Percentiles rank a stretch among this genome's conserved stretches.
These are phyloP conservation scores for Wasmannia auropunctata DNA, from an alignment of 1,140 invertebrate genomes.

Conservation along the genomic window DNA sequence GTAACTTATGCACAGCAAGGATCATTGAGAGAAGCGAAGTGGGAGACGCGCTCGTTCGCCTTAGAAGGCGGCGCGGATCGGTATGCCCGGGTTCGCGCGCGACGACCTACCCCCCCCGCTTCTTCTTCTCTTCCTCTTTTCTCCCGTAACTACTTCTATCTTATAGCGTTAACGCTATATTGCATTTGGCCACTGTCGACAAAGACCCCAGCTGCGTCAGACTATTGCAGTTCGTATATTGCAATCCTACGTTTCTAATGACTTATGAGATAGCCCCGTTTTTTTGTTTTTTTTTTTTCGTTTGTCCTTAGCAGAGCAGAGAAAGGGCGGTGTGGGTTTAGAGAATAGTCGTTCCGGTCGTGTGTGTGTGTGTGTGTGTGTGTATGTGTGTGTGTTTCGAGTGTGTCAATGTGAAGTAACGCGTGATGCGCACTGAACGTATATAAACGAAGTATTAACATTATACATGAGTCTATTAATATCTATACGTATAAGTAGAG, in stretches of 20 bases:
- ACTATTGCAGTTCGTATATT: conserved; percentile 81
- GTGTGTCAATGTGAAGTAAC: conserved; percentile 69
- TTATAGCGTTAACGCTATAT: conserved; percentile 54
- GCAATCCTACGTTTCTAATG: conserved; percentile 78
- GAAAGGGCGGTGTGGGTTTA: conserved; percentile 66
- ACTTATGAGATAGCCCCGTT: conserved; percentile 77
- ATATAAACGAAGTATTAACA: conserved; percentile 77
- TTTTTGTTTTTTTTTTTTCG: too few species aligned
- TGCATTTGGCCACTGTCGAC: conserved; percentile 71
- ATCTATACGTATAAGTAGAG: conserved; percentile 77
- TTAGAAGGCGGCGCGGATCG: conserved; percentile 17
- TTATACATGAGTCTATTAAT: conserved; percentile 75
- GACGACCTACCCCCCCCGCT: conserved; percentile 58
- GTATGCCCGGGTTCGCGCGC: conserved; percentile 20
- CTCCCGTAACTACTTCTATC: conserved; percentile 29
- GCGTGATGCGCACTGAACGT: conserved; percentile 67
- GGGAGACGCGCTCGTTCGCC: conserved; percentile 55
- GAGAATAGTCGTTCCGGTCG: conserved; percentile 51
- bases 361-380: conserved; percentile 67
- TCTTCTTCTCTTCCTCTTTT: conserved; percentile 22
- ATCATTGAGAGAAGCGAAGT: conserved; percentile 62
- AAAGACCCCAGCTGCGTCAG: conserved; percentile 70
- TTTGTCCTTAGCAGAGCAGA: conserved; percentile 47
- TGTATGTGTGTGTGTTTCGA: too few species aligned
- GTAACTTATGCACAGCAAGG: conserved; percentile 72